A percentile compares a stretch with the other conserved stretches of the same genome.
phyloP scores from a whole-genome alignment of 2,888 invertebrate genomes.

The Caenorhabditis auriculariae region DNA sequence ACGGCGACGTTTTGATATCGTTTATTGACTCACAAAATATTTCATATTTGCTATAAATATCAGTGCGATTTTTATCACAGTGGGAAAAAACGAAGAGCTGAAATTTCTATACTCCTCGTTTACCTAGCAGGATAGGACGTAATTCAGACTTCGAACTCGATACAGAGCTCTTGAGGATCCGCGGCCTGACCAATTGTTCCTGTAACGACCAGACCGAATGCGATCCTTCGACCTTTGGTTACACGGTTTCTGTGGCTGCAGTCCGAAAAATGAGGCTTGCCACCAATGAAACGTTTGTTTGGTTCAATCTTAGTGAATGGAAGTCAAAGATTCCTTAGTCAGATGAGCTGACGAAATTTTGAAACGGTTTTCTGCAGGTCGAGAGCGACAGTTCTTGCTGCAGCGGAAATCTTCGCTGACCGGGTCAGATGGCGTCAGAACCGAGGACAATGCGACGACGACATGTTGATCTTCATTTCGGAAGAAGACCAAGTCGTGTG shows the following conservation, averaged over 20 bases:
- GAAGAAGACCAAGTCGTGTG: conserved; percentile 30
- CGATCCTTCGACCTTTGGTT: conserved; percentile 6
- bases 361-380: conserved; percentile 13
- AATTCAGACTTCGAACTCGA: conserved; percentile 1
- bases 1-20: too few relatives aligned
- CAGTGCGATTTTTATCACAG: too few relatives aligned
- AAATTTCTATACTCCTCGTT: too few relatives aligned
- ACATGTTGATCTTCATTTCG: conserved; percentile 33
- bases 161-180: conserved; percentile 11
- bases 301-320: neutral
- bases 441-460: conserved; percentile 37
- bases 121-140: too few relatives aligned
- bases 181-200: conserved; percentile 22
- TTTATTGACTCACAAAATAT: too few relatives aligned
- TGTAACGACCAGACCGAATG: conserved; percentile 4
- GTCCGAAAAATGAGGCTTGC: conserved; percentile 22
- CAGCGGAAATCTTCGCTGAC: conserved; percentile 37
- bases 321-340: too few relatives aligned
- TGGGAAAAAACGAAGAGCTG: too few relatives aligned
- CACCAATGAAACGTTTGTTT: conserved; percentile 13
- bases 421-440: conserved; percentile 23
- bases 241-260: conserved; percentile 16
- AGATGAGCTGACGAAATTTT: neutral
- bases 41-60: too few relatives aligned
- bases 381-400: conserved; percentile 10